A percentile compares a stretch with the other conserved stretches of the same genome.
Evolutionary conservation across 2,888 invertebrate genomes (phyloP).

Genomic region (Eustalomyia histrio): DNA sequence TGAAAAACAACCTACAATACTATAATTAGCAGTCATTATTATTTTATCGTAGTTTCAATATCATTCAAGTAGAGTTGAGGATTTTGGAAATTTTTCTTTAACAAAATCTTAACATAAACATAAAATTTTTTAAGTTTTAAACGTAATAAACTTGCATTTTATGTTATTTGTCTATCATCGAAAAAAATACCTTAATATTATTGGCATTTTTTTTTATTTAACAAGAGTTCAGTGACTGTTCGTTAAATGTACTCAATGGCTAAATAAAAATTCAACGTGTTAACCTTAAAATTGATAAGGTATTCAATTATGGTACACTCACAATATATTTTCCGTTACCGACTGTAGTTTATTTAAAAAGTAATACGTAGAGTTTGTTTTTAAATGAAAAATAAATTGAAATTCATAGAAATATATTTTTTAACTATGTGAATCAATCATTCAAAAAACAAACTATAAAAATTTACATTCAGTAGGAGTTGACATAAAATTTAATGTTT

Average conservation of each 20-base stretch:
- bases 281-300: conserved; percentile 16
- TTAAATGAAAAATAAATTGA: no score
- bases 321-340: no score
- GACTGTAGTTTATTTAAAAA: no score
- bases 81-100: not conserved
- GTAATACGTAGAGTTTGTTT: no score
- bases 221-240: conserved; percentile 38
- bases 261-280: conserved; percentile 17
- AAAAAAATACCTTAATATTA: conserved; percentile 18
- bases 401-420: no score
- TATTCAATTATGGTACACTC: no score
- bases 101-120: not conserved
- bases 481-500: no score
- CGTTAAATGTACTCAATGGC: not conserved
- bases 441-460: no score
- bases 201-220: conserved; percentile 9
- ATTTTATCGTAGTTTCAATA: conserved; percentile 29
- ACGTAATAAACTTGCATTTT: not conserved
- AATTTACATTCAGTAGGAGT: no score
- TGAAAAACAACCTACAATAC: conserved; percentile 62
- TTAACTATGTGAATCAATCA: no score
- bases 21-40: conserved; percentile 55
- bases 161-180: not conserved
- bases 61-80: not conserved
- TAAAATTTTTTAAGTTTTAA: not conserved